Conservation (phyloP, 2,113 vertebrate species). For the Elaphurus davidianus region DNA sequence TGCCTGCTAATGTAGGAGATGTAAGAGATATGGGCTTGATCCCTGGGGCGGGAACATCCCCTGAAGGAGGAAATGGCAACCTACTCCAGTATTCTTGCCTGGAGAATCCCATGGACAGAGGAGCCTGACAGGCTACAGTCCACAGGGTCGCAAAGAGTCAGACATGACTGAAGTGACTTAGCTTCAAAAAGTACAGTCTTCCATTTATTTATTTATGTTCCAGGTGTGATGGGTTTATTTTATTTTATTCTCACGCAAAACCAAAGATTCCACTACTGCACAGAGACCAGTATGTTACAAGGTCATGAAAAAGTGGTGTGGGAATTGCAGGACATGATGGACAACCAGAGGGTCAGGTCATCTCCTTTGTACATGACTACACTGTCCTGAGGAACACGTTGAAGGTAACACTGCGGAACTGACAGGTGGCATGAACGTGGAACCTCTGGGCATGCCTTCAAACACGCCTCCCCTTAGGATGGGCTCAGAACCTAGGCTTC, state of each 20-base stretch:
- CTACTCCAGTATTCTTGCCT: not conserved
- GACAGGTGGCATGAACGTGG: accelerated
- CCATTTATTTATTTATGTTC: not conserved
- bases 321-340: not conserved
- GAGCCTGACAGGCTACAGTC: not conserved
- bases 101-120: not conserved
- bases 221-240: not conserved
- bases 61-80: not conserved
- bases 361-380: not conserved
- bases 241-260: not conserved
- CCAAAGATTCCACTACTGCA: not conserved
- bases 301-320: not conserved
- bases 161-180: not conserved
- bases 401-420: not conserved
- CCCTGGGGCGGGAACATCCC: not conserved
- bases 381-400: not conserved
- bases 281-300: not conserved
- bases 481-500: not conserved
- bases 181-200: not conserved
- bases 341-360: accelerated
- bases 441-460: not conserved
- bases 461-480: not conserved
- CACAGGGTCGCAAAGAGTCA: not conserved
- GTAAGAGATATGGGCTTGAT: not conserved
- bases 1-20: not conserved